Percentiles rank a stretch among this genome's conserved stretches.
phyloP scores from a whole-genome alignment of 1,140 invertebrate genomes.

The Bombus waltoni region DNA sequence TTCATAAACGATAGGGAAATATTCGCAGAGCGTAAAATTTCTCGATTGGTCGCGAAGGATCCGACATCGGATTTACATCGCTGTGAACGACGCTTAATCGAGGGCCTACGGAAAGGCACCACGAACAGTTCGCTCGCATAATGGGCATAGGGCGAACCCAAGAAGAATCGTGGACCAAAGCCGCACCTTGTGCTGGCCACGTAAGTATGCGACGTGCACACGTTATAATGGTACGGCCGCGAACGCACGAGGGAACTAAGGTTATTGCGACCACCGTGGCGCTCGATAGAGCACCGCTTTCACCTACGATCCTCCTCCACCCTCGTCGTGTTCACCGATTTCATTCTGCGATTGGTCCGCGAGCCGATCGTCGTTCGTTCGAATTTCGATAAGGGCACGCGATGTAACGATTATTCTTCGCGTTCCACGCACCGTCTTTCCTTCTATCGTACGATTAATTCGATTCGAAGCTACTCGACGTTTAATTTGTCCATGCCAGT shows the following conservation, averaged over 20 bases:
- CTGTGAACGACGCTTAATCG: conserved; percentile 71
- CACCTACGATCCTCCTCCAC: conserved; percentile 36
- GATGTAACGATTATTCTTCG: too few species aligned
- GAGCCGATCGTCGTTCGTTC: rapidly evolving
- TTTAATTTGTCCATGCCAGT: too few species aligned
- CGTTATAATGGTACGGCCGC: conserved; percentile 76
- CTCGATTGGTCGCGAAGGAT: background rate
- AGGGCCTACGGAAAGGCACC: conserved; percentile 60
- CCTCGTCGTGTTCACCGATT: background rate
- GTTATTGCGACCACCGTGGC: conserved; percentile 78
- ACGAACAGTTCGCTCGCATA: conserved; percentile 72
- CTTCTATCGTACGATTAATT: too few species aligned
- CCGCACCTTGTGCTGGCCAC: conserved; percentile 75
- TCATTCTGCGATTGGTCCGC: background rate
- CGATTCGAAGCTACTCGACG: too few species aligned
- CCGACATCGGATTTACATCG: background rate
- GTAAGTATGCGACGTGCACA: conserved; percentile 54
- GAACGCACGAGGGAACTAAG: conserved; percentile 73
- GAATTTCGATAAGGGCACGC: background rate
- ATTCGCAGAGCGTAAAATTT: too few species aligned
- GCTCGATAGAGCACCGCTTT: conserved; percentile 52
- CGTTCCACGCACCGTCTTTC: too few species aligned
- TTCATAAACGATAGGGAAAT: background rate
- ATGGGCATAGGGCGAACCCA: conserved; percentile 76
- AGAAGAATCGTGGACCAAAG: conserved; percentile 77